Base-by-base conservation (phyloP, 1,140 invertebrate genomes). In the Babylonia areolata region DNA sequence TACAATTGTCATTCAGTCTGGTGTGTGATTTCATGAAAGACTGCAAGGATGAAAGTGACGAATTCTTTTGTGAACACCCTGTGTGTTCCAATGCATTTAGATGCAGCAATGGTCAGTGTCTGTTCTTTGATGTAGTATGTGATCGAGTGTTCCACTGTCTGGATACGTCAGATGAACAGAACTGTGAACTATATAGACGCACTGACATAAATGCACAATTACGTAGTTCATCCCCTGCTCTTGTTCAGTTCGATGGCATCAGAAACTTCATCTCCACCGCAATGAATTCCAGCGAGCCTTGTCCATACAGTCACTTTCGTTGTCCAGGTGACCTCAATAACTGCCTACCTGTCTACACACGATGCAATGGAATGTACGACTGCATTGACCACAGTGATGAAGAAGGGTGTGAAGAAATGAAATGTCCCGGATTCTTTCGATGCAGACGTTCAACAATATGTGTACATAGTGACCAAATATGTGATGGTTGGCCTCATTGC, bases 301-400 rank as follows among this genome's bases (percentile, higher is more conserved):
- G 46, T 51, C 46, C 46, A 12, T 9, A 51, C 46, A 51, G 46
- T 17, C 75, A 51, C 33, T 77, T 33, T 40, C 33, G 33, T 15
- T 77, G 75, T 77, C 35, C 75, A 33, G 75, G 75, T 40, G 46
- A 12, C 46, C 17, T 51, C 46, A 23, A 35, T 31, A 23, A 81
- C 51, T 82, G 83, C 28, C 79, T 85, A 0, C 83, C 84, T 28
- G 46, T 85, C 20, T 82, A 84, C 37, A 64, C 83, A 69, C 82
- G 81, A 37, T 87, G 86, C 42, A 87, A 87, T 58, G 86, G 82
- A 23, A 31, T 84, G 46, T 42, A 69, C n/a, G 86, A 87, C 82
- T 87, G 86, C 33, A n/a, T 31, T 23, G 58, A 31, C 20, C 58
- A 31, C 6, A 31, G 28, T 9, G 58, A 69, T 23, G 58, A 69